Evolutionary conservation across 2,888 invertebrate species (phyloP).

Genomic region (Ypsolopha sequella): DNA sequence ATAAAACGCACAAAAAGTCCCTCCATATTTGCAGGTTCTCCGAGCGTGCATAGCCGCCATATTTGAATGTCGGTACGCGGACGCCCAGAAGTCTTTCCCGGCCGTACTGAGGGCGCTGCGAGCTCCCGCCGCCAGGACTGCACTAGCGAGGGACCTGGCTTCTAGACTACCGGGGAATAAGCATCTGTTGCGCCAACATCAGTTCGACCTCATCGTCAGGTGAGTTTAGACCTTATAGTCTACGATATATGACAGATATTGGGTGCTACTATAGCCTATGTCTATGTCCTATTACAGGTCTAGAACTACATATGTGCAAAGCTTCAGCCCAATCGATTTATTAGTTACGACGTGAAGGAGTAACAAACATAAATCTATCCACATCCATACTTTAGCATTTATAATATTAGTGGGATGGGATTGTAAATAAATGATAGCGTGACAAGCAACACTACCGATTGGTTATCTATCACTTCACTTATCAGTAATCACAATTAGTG

Average conservation of each 20-base stretch:
- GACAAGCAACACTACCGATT: no score
- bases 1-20: no score
- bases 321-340: no score
- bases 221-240: conserved; percentile 15
- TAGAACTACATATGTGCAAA: no score
- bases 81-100: conserved; percentile 95
- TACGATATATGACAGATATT: conserved; percentile 5
- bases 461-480: no score
- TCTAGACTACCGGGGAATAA: conserved; percentile 92
- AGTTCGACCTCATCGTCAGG: conserved; percentile 94
- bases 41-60: conserved; percentile 94
- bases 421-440: background rate
- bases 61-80: conserved; percentile 97
- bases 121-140: conserved; percentile 87
- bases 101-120: conserved; percentile 93
- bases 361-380: no score
- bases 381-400: no score
- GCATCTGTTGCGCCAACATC: conserved; percentile 94
- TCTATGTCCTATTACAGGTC: no score
- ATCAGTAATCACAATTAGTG: no score
- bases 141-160: conserved; percentile 88
- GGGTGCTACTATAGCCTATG: no score
- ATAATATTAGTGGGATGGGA: no score
- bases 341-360: no score
- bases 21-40: conserved; percentile 72